phyloP scores from a whole-genome alignment of 2,797 vertebrate species.

The Delichon dasypus region DNA sequence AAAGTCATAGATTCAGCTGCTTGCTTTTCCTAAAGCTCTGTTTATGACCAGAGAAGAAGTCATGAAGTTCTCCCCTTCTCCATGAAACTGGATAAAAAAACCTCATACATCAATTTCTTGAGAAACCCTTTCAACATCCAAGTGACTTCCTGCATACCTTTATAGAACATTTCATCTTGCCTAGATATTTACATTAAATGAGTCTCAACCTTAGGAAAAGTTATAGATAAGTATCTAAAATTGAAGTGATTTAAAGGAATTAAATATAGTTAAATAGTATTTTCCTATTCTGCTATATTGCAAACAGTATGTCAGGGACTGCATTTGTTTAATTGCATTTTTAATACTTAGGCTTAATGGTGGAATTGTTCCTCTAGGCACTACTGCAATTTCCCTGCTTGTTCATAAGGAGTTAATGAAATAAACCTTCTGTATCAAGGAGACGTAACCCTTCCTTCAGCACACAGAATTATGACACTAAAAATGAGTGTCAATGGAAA shows the following conservation, averaged over 20 bases:
- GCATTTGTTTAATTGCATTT: neutral
- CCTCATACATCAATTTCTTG: neutral
- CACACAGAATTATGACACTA: neutral
- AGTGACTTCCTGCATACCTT: neutral
- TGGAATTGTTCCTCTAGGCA: neutral
- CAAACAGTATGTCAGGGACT: neutral
- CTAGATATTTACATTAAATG: neutral
- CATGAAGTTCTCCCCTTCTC: neutral
- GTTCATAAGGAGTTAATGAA: neutral
- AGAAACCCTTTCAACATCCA: neutral
- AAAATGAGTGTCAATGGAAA: neutral
- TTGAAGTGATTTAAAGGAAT: neutral
- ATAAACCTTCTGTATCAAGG: neutral
- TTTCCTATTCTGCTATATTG: neutral
- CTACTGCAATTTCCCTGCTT: neutral
- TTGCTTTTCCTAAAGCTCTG: neutral
- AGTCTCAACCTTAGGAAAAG: neutral
- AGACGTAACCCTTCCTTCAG: neutral
- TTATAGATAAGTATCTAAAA: neutral
- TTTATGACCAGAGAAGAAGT: neutral
- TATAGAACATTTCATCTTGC: neutral
- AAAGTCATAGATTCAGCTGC: neutral
- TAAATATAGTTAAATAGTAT: neutral
- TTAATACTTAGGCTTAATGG: neutral
- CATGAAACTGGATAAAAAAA: neutral